A percentile compares a stretch with the other conserved stretches of the same genome.
Evolutionary conservation across 1,140 invertebrate species (phyloP).

Genomic region (Sipha flava): DNA sequence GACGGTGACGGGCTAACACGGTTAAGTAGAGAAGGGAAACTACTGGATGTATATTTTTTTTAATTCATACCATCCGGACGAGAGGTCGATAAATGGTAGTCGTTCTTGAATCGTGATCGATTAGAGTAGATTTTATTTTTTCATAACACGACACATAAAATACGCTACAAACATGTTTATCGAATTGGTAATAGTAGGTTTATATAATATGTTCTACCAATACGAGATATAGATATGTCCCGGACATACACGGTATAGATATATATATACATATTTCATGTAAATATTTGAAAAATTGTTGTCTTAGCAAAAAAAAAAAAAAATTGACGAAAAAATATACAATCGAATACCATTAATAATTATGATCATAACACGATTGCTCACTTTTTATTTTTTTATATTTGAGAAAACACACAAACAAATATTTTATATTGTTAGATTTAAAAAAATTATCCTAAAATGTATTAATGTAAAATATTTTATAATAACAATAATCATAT

Average conservation of each 20-base stretch:
- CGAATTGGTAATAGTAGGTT: neutral
- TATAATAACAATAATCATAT: no score
- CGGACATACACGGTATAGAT: no score
- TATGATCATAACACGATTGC: no score
- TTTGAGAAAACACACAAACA: no score
- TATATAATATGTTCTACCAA: neutral
- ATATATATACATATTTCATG: neutral
- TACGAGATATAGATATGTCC: neutral
- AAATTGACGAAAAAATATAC: neutral
- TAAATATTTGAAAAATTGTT: neutral
- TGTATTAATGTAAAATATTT: no score
- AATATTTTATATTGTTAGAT: no score
- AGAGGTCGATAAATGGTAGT: conserved; percentile 6
- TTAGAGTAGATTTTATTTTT: neutral
- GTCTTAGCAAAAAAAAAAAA: neutral
- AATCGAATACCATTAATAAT: neutral
- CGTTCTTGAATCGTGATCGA: conserved; percentile 5
- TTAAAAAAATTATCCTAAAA: no score
- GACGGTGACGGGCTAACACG: no score
- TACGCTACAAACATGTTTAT: neutral
- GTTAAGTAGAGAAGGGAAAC: no score
- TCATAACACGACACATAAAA: neutral
- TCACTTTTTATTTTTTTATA: no score
- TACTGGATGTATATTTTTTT: neutral
- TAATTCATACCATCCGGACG: conserved; percentile 26